phyloP scores from a whole-genome alignment of 2,888 invertebrate species.

The Lycocerus yunnanus region DNA sequence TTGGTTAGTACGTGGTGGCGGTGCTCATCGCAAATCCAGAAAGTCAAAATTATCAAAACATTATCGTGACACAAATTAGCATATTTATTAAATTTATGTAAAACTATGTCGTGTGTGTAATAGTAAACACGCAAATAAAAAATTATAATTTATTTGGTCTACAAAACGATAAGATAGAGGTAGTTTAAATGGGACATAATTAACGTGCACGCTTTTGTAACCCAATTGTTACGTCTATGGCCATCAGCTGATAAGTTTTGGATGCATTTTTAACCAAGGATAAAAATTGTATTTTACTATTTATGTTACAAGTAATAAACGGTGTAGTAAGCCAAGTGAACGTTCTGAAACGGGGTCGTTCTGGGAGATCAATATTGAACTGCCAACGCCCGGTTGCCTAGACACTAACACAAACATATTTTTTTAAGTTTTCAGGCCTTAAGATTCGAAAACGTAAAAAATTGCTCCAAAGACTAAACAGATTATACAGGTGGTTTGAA shows the following conservation, averaged over 20 bases:
- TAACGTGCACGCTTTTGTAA: not conserved
- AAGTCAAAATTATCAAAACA: not conserved
- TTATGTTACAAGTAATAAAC: slow-evolving; percentile 30
- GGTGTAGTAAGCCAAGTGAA: slow-evolving; percentile 30
- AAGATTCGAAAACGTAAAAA: not conserved
- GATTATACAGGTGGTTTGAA: not conserved
- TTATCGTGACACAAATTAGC: not conserved
- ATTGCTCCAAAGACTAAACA: not conserved
- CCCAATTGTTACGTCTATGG: not conserved
- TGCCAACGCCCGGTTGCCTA: slow-evolving; percentile 34
- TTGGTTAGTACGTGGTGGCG: not conserved
- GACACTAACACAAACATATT: slow-evolving; percentile 32
- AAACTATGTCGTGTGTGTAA: not conserved
- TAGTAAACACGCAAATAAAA: not conserved
- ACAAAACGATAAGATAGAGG: not conserved
- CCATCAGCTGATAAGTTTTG: slow-evolving; percentile 13
- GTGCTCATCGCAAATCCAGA: not conserved
- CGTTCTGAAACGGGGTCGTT: slow-evolving; percentile 34
- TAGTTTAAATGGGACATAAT: not conserved
- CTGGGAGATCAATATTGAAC: slow-evolving; percentile 31
- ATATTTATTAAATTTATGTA: not conserved
- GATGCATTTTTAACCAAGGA: slow-evolving; percentile 12
- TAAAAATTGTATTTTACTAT: slow-evolving; percentile 19
- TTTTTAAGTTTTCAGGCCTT: not conserved
- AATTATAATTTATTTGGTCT: not conserved